These are phyloP conservation scores for Hyalella azteca DNA, from an alignment of 2,888 invertebrate genomes.

Conservation along the genomic window DNA sequence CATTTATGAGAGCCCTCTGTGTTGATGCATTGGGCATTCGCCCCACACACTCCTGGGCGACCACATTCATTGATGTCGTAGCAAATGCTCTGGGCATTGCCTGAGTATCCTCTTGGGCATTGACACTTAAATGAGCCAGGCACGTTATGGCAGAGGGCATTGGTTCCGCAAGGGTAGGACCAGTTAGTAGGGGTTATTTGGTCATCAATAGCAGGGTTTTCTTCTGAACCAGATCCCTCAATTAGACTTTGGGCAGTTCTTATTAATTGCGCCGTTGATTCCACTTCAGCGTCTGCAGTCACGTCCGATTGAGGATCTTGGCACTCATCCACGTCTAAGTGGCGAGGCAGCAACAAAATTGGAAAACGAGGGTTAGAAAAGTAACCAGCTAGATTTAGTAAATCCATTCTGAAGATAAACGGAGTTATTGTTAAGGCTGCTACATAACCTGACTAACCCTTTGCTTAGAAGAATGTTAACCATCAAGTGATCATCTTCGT, in stretches of 20 bases:
- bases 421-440: too few relatives aligned
- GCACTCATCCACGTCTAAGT: slow-evolving; percentile 55
- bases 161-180: slow-evolving; percentile 74
- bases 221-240: slow-evolving; percentile 28
- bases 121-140: slow-evolving; percentile 86
- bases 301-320: slow-evolving; percentile 39
- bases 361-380: not conserved
- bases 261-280: not conserved
- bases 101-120: slow-evolving; percentile 74
- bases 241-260: not conserved
- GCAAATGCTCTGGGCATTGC: slow-evolving; percentile 68
- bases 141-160: slow-evolving; percentile 87
- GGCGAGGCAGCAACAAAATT: not conserved
- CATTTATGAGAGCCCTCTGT: slow-evolving; percentile 80
- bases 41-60: slow-evolving; percentile 71
- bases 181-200: slow-evolving; percentile 65
- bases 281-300: slow-evolving; percentile 7
- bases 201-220: slow-evolving; percentile 70
- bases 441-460: too few relatives aligned
- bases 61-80: slow-evolving; percentile 78
- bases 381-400: too few relatives aligned
- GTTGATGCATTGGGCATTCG: slow-evolving; percentile 81
- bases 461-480: too few relatives aligned
- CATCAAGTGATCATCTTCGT: too few relatives aligned
- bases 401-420: too few relatives aligned